These are phyloP conservation scores for Agelaius tricolor DNA, from an alignment of 2,113 vertebrate genomes.

Conservation along the genomic window DNA sequence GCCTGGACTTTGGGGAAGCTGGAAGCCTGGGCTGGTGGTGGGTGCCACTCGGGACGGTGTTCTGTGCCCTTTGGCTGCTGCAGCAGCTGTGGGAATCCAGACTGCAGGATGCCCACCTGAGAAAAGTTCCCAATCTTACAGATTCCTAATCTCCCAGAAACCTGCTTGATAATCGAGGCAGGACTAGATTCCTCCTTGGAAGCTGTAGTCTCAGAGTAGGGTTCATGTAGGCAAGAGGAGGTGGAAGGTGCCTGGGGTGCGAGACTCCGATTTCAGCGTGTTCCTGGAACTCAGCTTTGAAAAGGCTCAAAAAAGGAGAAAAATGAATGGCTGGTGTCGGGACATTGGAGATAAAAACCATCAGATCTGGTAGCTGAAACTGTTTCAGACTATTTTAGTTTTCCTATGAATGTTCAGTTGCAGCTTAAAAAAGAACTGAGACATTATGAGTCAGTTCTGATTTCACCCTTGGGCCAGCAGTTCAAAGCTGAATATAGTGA, in stretches of 20 bases:
- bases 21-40: not conserved
- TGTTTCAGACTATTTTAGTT: not conserved
- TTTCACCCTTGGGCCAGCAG: not conserved
- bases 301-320: not conserved
- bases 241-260: not conserved
- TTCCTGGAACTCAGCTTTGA: not conserved
- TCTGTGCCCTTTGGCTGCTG: not conserved
- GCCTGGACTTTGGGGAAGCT: not conserved
- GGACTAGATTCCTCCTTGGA: not conserved
- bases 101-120: not conserved
- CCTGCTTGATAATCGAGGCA: fast-evolving
- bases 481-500: not conserved
- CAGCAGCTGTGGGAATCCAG: fast-evolving
- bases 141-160: not conserved
- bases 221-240: not conserved
- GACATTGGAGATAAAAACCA: not conserved
- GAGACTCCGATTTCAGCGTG: not conserved
- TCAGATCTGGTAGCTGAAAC: not conserved
- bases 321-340: not conserved
- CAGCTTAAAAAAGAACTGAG: not conserved
- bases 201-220: not conserved
- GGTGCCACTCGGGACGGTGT: fast-evolving
- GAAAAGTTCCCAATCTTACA: not conserved
- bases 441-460: not conserved
- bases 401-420: not conserved